Percentiles rank a stretch among this genome's conserved stretches.
These are phyloP conservation scores for Caerostris extrusa DNA, from an alignment of 1,140 invertebrate species.

Conservation along the genomic window DNA sequence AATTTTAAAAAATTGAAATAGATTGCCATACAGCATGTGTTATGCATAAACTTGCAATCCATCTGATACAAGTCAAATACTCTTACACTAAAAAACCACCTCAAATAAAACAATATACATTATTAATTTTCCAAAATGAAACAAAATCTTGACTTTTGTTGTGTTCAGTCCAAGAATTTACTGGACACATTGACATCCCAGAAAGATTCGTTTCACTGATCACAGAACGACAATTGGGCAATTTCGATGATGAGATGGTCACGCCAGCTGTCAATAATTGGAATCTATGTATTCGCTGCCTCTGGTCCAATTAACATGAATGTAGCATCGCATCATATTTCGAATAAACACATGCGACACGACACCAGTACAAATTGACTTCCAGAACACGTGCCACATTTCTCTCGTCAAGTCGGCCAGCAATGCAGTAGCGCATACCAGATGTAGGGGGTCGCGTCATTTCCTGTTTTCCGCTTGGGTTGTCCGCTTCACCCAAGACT, in stretches of 20 bases:
- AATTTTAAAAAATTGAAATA: too few species aligned
- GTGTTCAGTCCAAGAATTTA: neutral
- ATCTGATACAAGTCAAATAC: too few species aligned
- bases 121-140: too few species aligned
- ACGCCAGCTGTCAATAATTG: neutral
- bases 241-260: neutral
- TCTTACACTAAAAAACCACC: too few species aligned
- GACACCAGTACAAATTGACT: neutral
- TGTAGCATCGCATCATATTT: neutral
- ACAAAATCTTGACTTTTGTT: too few species aligned
- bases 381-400: neutral
- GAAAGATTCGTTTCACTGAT: neutral
- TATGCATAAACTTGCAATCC: too few species aligned
- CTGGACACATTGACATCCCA: neutral
- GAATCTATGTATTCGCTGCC: neutral
- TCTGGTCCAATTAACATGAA: slow-evolving; percentile 6
- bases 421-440: neutral
- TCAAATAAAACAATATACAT: too few species aligned
- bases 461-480: slow-evolving; percentile 1
- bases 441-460: neutral
- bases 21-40: too few species aligned
- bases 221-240: neutral
- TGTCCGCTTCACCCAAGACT: neutral
- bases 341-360: neutral
- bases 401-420: too few species aligned